A percentile compares a stretch with the other conserved stretches of the same genome.
phyloP scores from a whole-genome alignment of 2,797 vertebrate species.

The Petrocephalus sullivani region DNA sequence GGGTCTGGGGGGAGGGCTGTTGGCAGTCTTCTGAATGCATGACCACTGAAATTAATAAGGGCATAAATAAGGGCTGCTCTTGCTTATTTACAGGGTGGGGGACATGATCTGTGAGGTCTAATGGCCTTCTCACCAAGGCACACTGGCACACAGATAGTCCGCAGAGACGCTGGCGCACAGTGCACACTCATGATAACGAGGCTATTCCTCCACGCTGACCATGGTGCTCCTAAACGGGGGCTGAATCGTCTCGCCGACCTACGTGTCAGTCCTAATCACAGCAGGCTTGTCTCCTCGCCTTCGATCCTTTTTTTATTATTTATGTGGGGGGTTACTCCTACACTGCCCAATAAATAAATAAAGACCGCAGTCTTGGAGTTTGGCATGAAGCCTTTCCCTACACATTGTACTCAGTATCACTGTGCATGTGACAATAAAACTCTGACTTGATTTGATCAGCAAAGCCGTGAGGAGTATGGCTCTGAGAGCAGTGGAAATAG shows the following conservation, averaged over 20 bases:
- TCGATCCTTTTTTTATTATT: not conserved
- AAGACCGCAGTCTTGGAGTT: not conserved
- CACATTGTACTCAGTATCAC: not conserved
- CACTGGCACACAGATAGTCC: not conserved
- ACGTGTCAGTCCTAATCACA: not conserved
- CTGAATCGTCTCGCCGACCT: not conserved
- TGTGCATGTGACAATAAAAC: not conserved
- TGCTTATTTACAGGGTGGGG: not conserved
- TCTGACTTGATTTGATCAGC: not conserved
- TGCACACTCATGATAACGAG: not conserved
- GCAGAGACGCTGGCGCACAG: not conserved
- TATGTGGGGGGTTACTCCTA: not conserved
- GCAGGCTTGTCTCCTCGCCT: not conserved
- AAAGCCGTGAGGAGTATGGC: not conserved
- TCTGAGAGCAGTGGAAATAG: not conserved
- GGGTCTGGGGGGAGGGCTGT: not conserved
- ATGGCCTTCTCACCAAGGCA: not conserved
- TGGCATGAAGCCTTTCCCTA: not conserved
- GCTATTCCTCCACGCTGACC: not conserved
- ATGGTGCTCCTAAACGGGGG: not conserved
- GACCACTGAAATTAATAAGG: slow-evolving; percentile 40
- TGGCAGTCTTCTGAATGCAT: not conserved
- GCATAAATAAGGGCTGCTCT: slow-evolving; percentile 20
- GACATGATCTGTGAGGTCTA: not conserved
- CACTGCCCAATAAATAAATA: not conserved